Evolutionary conservation across 2,888 invertebrate species (phyloP), one percentile per base, ranked within the genome.

Genomic region (Chalcis sispes): DNA sequence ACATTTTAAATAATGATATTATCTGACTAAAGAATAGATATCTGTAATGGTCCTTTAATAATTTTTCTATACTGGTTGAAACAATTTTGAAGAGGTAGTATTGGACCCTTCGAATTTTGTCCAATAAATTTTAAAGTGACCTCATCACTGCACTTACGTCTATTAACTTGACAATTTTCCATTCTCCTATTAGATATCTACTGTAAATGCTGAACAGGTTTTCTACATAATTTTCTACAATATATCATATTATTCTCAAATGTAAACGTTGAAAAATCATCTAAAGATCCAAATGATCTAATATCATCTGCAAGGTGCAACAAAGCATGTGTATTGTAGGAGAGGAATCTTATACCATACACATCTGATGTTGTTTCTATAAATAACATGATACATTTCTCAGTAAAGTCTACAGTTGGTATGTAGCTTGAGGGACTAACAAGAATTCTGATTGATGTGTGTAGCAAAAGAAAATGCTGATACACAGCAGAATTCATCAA

Each of bases 181-280:
- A 18, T 32, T 29, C n/a, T 32, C n/a, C 36, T 58, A 1, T 58
- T 71, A 7, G 27, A 1, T 5, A 72, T 73, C 29, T 66, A 48
- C 20, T 73, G 67, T 3, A 77, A 42, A 46, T 59, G 48, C 15
- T 58, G 18, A 54, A 10, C 7, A 0, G 52, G 52, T 23, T 52
- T 52, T 23, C 52, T 20, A 52, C 7, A 61, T 18, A 27, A 5
- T 59, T 69, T 69, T n/a, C 65, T 32, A 18, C 50, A 77, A 27
- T 56, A 77, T 13, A 32, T 46, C 72, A 78, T 78, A 54, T 78
- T 69, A 52, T 66, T 79, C 58, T 77, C 79, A 20, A 62, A 79
- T 15, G 69, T 36, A 58, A 79, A 77, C 1, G 77, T 77, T 3
- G 74, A 74, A 32, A 58, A 77, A 5, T 50, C 54, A 50, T 79